Evolutionary conservation across 2,113 vertebrate species (phyloP).

Genomic region (Balaeniceps rex): DNA sequence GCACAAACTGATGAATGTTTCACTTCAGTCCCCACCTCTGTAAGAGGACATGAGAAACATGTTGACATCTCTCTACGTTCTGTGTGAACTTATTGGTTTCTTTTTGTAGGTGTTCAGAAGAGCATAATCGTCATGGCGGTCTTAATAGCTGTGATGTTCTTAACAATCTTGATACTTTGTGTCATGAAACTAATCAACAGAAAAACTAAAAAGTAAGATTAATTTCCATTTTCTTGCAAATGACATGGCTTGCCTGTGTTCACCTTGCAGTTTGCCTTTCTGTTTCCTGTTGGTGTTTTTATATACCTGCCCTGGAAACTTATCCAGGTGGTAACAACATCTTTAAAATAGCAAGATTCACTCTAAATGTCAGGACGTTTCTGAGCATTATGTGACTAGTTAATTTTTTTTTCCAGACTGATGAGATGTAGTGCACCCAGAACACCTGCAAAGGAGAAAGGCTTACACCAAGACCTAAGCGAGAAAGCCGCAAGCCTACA

Average conservation of each 20-base stretch:
- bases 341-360: not conserved
- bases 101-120: not conserved
- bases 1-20: not conserved
- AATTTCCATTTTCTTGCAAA: not conserved
- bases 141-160: not conserved
- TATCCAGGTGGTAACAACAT: not conserved
- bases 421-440: not conserved
- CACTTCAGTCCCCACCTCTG: not conserved
- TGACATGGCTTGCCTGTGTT: not conserved
- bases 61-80: not conserved
- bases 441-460: not conserved
- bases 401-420: not conserved
- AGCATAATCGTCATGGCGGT: fast-evolving
- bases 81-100: not conserved
- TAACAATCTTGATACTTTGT: fast-evolving
- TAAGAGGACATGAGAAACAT: not conserved
- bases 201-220: not conserved
- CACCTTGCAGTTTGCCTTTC: not conserved
- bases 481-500: not conserved
- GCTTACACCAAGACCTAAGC: not conserved
- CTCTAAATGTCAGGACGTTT: not conserved
- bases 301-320: not conserved
- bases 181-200: not conserved
- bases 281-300: not conserved
- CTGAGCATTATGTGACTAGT: not conserved